Percentiles rank a stretch among this genome's conserved stretches.
These are phyloP conservation scores for Tokudaia tokunoshimensis DNA, from an alignment of 2,797 vertebrate species.

Conservation along the genomic window DNA sequence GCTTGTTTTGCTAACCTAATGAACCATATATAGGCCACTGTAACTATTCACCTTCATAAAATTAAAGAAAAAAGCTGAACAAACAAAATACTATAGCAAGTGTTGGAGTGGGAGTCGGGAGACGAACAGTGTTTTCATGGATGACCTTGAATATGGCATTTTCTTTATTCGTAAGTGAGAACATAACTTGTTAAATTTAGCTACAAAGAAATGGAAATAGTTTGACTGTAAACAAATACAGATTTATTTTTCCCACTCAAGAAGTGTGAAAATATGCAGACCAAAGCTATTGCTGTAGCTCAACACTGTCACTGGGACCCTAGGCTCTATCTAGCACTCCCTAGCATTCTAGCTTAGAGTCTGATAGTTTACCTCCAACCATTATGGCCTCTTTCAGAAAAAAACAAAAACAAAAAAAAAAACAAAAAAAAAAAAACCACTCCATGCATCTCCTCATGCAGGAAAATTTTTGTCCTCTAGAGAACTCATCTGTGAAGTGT, in stretches of 20 bases:
- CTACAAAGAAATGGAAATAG: background rate
- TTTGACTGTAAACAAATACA: background rate
- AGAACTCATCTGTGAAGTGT: background rate
- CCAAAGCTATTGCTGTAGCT: background rate
- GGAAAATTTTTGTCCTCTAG: background rate
- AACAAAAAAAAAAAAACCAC: background rate
- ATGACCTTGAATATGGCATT: background rate
- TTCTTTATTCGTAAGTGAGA: background rate
- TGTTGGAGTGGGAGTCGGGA: background rate
- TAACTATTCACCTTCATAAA: background rate
- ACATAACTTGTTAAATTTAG: background rate
- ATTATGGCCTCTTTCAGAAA: background rate
- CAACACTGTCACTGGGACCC: background rate
- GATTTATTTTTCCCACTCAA: constrained; percentile 17
- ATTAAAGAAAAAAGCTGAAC: background rate
- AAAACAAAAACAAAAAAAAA: background rate
- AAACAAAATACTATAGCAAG: background rate
- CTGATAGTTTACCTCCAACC: background rate
- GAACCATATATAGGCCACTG: background rate
- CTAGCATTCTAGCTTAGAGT: background rate
- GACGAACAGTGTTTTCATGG: background rate
- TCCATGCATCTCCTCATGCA: background rate
- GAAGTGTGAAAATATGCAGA: background rate
- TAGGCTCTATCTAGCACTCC: background rate
- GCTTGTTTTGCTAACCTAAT: constrained; percentile 21